Evolutionary conservation across 2,797 vertebrate genomes (phyloP).

Genomic region (Xenops minutus): DNA sequence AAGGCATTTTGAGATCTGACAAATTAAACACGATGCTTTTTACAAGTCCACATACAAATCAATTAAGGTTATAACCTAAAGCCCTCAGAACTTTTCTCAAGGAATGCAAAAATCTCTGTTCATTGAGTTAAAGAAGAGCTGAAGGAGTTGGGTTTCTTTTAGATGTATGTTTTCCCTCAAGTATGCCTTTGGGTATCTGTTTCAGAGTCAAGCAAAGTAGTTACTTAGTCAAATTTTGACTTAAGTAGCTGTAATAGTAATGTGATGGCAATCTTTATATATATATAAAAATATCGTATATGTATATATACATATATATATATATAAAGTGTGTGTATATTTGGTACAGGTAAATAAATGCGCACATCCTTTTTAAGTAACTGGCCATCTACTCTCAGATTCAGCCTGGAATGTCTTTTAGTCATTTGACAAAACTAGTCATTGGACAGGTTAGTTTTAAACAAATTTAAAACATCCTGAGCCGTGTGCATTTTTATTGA

Average conservation of each 20-base stretch:
- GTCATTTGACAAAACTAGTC: not conserved
- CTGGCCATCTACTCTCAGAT: slow-evolving; percentile 28
- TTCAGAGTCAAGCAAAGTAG: slow-evolving; percentile 64
- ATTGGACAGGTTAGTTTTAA: slow-evolving; percentile 22
- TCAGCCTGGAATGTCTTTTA: slow-evolving; percentile 24
- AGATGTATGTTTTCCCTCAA: slow-evolving; percentile 23
- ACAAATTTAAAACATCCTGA: not conserved
- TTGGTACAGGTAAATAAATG: slow-evolving; percentile 65
- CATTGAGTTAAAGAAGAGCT: not conserved
- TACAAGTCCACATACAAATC: slow-evolving; percentile 24
- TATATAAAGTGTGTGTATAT: slow-evolving; percentile 50
- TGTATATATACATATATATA: slow-evolving; percentile 56
- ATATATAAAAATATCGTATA: slow-evolving; percentile 60
- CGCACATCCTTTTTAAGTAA: slow-evolving; percentile 57
- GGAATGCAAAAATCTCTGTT: slow-evolving; percentile 36
- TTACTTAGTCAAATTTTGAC: slow-evolving; percentile 69
- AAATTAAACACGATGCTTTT: slow-evolving; percentile 27
- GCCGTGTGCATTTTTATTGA: slow-evolving; percentile 54
- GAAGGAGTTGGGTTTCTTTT: not conserved
- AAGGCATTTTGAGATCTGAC: slow-evolving; percentile 58
- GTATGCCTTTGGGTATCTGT: slow-evolving; percentile 55
- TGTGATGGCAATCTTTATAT: slow-evolving; percentile 82
- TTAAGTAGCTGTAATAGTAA: slow-evolving; percentile 69
- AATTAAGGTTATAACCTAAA: slow-evolving; percentile 48
- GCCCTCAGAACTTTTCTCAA: slow-evolving; percentile 24